These are phyloP conservation scores for Phoxinus phoxinus DNA, from an alignment of 2,113 vertebrate genomes.

Conservation along the genomic window DNA sequence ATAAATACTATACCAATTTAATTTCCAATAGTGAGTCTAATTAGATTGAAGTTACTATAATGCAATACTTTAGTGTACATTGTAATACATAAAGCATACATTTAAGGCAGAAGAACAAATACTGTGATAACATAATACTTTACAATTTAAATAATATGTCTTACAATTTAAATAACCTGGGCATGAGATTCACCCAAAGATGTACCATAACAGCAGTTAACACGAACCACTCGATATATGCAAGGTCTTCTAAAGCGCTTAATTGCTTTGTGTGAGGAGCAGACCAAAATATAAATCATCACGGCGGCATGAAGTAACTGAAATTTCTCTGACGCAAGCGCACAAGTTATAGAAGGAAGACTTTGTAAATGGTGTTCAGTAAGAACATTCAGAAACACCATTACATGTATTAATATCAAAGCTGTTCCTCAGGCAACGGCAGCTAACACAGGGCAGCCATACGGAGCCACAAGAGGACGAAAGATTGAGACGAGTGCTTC, in stretches of 20 bases:
- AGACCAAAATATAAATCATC: not conserved
- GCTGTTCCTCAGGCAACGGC: conserved; percentile 24
- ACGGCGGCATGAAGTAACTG: not conserved
- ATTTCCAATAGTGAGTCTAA: not conserved
- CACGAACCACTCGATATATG: not conserved
- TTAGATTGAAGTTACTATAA: not conserved
- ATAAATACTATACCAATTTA: not conserved
- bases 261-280: not conserved
- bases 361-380: conserved; percentile 34
- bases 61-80: not conserved
- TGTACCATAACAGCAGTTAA: not conserved
- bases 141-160: not conserved
- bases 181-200: not conserved
- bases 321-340: not conserved
- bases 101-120: not conserved
- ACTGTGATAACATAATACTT: too few species aligned
- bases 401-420: conserved; percentile 40
- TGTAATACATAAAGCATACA: not conserved
- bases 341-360: conserved; percentile 9
- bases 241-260: not conserved
- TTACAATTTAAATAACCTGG: not conserved
- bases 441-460: not conserved
- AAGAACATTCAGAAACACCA: conserved; percentile 17
- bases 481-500: conserved; percentile 13
- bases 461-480: conserved; percentile 18